Evolutionary conservation across 2,113 vertebrate genomes (phyloP), one percentile per base, ranked within the genome.

Genomic region (Engraulis encrasicolus): DNA sequence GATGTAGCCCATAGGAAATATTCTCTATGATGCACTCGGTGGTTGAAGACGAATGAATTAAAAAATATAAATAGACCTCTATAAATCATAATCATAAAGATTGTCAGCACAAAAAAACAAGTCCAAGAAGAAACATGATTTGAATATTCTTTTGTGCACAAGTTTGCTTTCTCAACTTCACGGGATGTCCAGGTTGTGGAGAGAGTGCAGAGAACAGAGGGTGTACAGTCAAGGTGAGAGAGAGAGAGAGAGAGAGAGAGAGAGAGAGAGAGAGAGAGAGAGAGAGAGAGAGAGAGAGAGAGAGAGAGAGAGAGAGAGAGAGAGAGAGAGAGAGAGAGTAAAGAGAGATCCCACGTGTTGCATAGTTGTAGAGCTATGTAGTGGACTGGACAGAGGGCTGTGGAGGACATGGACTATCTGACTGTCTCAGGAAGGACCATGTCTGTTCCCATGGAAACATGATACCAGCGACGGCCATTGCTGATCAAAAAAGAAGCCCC

Each of bases 281-380:
- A 94, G 94, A 93, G 92, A n/a, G 38, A 49, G 27, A 71, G 50
- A 81, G 17, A 78, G 38, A 82, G 12, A 78, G 27, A 45, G 45
- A 61, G 27, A 61, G 48, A 78, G 50, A 82, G 48, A 50, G 12
- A 58, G n/a, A 36, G 19, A 45, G 40, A 45, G 9, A 45, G 11
- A 15, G 66, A 15, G 1, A 66, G 23, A 34, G 2, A 74, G 66
- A 0, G 66, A 48, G 40, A 48, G 40, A 93, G 85, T 86, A 87
- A n/a, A 86, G 89, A 94, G 96, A 96, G 94, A 96, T 95, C 89
- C 93, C 94, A 91, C 95, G 96, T 95, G 96, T 99, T 99, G 98
- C 98, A 99, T 99, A 99, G 98, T 98, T 98, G 96, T 97, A 96
- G 96, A 93, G 66, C 66, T n/a, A n/a, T n/a, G n/a, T n/a, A n/a